Conservation (phyloP, 2,113 vertebrate species). For the Morone chrysops region DNA sequence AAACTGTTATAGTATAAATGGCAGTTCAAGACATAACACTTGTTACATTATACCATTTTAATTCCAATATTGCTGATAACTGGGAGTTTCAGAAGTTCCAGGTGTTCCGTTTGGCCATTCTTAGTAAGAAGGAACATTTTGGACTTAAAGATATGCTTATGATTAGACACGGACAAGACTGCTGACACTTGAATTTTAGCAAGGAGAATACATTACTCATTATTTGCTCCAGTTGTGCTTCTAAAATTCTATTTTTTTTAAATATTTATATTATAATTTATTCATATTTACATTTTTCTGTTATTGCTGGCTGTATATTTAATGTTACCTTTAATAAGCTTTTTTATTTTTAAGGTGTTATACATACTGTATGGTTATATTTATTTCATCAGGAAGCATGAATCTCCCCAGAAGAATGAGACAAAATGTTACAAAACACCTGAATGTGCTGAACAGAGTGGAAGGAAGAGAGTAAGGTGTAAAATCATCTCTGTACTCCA, state of each 20-base stretch:
- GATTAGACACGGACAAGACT: neutral
- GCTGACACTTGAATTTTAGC: neutral
- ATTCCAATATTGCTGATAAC: too few relatives aligned
- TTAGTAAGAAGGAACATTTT: neutral
- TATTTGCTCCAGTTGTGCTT: neutral
- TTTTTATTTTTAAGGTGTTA: neutral
- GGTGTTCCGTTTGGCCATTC: neutral
- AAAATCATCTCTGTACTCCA: conserved; percentile 14
- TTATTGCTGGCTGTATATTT: too few relatives aligned
- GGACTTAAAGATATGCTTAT: neutral
- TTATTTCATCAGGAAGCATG: conserved; percentile 16
- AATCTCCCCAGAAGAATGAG: neutral
- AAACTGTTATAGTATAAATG: neutral
- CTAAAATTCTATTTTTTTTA: too few relatives aligned
- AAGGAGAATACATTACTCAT: neutral
- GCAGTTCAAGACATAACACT: neutral
- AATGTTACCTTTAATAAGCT: too few relatives aligned
- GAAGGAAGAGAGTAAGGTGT: conserved; percentile 17
- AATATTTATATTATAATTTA: too few relatives aligned
- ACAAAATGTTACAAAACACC: neutral
- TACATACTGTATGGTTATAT: neutral
- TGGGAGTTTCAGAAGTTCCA: too few relatives aligned
- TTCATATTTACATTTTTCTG: too few relatives aligned
- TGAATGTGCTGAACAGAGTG: conserved; percentile 20
- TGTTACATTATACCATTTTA: neutral